phyloP scores from a whole-genome alignment of 2,888 invertebrate species.

The Melieria crassipennis region DNA sequence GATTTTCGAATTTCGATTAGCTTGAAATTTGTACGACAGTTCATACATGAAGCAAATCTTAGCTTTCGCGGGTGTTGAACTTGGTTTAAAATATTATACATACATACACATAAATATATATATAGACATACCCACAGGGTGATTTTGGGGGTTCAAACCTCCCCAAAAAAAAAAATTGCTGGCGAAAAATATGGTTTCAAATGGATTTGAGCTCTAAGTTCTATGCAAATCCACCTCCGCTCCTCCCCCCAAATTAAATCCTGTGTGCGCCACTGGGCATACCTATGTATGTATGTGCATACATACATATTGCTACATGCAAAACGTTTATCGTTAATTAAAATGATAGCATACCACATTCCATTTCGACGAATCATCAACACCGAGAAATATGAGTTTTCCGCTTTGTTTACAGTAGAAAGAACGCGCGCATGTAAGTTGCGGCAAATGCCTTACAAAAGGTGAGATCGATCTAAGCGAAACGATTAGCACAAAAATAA shows the following conservation, averaged over 20 bases:
- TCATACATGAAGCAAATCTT: too few species aligned
- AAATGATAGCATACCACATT: background rate
- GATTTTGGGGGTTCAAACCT: too few species aligned
- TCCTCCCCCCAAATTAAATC: background rate
- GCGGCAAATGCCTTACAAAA: too few species aligned
- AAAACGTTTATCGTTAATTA: too few species aligned
- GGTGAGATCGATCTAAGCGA: too few species aligned
- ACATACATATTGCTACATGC: background rate
- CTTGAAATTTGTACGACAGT: too few species aligned
- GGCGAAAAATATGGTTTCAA: background rate
- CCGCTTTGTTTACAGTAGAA: background rate
- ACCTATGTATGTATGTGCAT: background rate
- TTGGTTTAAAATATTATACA: background rate
- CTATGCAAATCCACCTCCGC: background rate
- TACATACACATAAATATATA: background rate
- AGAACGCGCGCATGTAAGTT: background rate
- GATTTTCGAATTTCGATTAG: too few species aligned
- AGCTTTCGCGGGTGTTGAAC: too few species aligned
- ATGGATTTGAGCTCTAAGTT: background rate
- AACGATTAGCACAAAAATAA: too few species aligned
- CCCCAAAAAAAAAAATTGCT: background rate
- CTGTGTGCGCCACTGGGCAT: background rate
- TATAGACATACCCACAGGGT: background rate
- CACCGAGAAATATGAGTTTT: background rate
- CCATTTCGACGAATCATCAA: background rate